These are phyloP conservation scores for Hydrotaea diabolus DNA, from an alignment of 2,888 invertebrate genomes.

Conservation along the genomic window DNA sequence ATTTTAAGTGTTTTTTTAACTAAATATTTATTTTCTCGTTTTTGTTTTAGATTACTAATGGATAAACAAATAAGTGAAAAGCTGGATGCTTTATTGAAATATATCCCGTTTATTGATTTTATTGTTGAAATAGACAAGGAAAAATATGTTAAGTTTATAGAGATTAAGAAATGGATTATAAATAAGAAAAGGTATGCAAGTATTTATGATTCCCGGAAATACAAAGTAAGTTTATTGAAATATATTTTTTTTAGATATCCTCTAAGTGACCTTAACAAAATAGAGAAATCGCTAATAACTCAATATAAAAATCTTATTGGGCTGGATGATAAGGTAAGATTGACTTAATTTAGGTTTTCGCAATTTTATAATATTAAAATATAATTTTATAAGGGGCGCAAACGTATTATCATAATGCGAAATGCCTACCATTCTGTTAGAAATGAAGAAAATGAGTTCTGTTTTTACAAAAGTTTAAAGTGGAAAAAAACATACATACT, in stretches of 20 bases:
- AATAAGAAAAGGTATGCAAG: conserved; percentile 54
- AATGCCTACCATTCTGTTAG: too few species aligned
- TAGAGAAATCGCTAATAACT: conserved; percentile 63
- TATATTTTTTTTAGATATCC: conserved; percentile 58
- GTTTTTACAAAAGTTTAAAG: too few species aligned
- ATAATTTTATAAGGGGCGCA: too few species aligned
- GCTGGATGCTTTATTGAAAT: conserved; percentile 60
- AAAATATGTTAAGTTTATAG: conserved; percentile 64
- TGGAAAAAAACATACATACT: too few species aligned
- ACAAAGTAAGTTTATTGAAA: neutral
- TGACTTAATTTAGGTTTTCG: neutral
- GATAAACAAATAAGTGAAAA: conserved; percentile 41
- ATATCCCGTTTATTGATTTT: conserved; percentile 68
- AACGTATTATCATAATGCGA: too few species aligned
- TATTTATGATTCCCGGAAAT: neutral
- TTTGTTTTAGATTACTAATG: conserved; percentile 33
- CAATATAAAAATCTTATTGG: conserved; percentile 68
- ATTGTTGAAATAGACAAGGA: conserved; percentile 52
- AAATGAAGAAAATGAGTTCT: too few species aligned
- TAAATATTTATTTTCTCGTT: too few species aligned
- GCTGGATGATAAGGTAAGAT: conserved; percentile 66
- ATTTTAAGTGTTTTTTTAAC: too few species aligned
- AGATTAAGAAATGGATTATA: conserved; percentile 67
- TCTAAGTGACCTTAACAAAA: conserved; percentile 60
- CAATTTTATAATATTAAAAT: too few species aligned